Base-by-base conservation (phyloP, 2,797 vertebrate genomes). In the Sebastes matsubarae region DNA sequence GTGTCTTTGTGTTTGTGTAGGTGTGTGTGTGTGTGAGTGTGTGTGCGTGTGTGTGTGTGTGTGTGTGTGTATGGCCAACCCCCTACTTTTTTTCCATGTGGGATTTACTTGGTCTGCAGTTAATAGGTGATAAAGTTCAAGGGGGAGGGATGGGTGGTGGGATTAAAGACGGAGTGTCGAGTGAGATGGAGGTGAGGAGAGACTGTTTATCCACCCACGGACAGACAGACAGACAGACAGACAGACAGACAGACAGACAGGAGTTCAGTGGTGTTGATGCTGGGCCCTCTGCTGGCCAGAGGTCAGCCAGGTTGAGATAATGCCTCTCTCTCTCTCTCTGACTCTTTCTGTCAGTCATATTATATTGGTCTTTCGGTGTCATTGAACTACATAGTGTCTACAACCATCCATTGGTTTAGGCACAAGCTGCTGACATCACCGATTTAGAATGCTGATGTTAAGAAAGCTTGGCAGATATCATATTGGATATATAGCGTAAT, bases 51-150 rank as follows among this genome's bases (percentile, higher is more conserved):
- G 18, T 36, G 68, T 60, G 57, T n/a, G 18, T 65, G 54, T 68
- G 55, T 25, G 24, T 67, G 29, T 30, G 20, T 54, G 54, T 59
- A 10, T 57, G 57, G 20, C 46, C 70, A 75, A 85, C 74, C 72
- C 60, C 58, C 50, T 81, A 46, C 65, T 83, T 82, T 72, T 80
- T 83, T 80, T 79, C 58, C 75, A 75, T 82, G 92, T 84, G 84
- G 91, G 94, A 94, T 95, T 95, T 95, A 95, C 93, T 94, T 91
- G 89, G 93, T 95, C 89, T 94, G 94, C 93, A 94, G 93, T 94
- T 94, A 95, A 95, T 93, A 94, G 95, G 94, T 94, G 93, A 94
- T 95, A 94, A 93, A 95, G 94, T 95, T 94, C 92, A 95, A 89
- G 92, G 86, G 87, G 92, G 91, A 90, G 89, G 89, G 81, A 87